Conservation (phyloP, 2,113 vertebrate genomes). For the Acanthochromis polyacanthus region DNA sequence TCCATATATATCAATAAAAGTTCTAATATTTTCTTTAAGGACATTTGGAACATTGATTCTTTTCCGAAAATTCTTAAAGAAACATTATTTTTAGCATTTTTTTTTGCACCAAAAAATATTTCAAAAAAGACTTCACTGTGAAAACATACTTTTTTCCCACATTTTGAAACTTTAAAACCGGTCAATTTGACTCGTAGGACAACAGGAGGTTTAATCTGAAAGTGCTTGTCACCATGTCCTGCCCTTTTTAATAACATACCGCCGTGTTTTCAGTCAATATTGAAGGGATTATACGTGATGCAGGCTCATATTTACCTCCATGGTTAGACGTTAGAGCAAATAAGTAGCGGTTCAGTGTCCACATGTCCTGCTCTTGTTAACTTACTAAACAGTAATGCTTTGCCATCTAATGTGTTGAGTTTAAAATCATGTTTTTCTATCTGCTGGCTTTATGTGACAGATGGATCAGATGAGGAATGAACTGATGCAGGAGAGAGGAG, state of each 20-base stretch:
- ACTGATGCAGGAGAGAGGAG: slow-evolving; percentile 91
- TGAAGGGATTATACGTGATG: not conserved
- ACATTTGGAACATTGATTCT: too few relatives aligned
- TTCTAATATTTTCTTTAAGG: too few relatives aligned
- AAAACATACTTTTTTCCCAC: too few relatives aligned
- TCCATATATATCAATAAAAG: too few relatives aligned
- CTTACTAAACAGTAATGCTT: not conserved
- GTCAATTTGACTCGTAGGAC: too few relatives aligned
- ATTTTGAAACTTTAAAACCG: too few relatives aligned
- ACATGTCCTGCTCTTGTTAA: not conserved
- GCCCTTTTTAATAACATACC: slow-evolving; percentile 13
- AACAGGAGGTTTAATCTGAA: not conserved
- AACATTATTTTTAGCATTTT: too few relatives aligned
- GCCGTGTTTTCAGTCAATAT: slow-evolving; percentile 21
- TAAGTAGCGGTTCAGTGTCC: not conserved
- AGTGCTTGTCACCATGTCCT: not conserved
- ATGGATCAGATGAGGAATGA: slow-evolving; percentile 93
- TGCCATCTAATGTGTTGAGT: not conserved
- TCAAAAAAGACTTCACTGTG: too few relatives aligned
- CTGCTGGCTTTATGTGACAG: slow-evolving; percentile 74
- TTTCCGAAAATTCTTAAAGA: too few relatives aligned
- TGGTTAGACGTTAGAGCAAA: not conserved
- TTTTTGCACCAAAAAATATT: too few relatives aligned
- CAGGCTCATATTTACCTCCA: slow-evolving; percentile 9
- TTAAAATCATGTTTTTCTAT: not conserved